A percentile compares a stretch with the other conserved stretches of the same genome.
These are phyloP conservation scores for Melinaea marsaeus DNA, from an alignment of 2,888 invertebrate species.

Conservation along the genomic window DNA sequence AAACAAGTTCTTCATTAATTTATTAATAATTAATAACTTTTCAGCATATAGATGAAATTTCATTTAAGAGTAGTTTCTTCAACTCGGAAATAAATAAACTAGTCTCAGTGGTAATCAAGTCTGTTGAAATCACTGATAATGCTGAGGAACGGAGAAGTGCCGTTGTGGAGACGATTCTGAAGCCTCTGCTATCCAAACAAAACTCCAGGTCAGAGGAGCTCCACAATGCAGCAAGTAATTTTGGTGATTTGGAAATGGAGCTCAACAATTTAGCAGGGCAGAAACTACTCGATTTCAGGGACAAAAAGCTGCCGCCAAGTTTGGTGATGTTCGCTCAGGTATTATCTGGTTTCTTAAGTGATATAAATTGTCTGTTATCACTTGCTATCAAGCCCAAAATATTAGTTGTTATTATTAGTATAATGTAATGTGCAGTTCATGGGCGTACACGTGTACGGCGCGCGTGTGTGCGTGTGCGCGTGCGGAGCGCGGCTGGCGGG, in stretches of 20 bases:
- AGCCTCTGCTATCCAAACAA: constrained; percentile 69
- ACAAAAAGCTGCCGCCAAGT: constrained; percentile 86
- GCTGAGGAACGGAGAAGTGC: constrained; percentile 72
- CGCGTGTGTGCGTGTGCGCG: constrained; percentile 61
- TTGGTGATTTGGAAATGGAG: constrained; percentile 40
- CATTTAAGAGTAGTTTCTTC: constrained; percentile 90
- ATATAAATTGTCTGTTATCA: too few relatives aligned
- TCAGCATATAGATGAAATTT: constrained; percentile 90
- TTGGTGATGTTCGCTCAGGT: constrained; percentile 91
- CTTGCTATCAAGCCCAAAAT: background rate
- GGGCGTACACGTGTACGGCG: constrained; percentile 90
- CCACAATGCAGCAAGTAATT: constrained; percentile 34
- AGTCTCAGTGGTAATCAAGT: constrained; percentile 87
- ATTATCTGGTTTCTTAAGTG: constrained; percentile 28
- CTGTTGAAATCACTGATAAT: constrained; percentile 89
- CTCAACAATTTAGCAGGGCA: constrained; percentile 40
- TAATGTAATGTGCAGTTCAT: constrained; percentile 81
- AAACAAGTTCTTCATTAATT: too few relatives aligned
- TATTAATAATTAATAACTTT: constrained; percentile 29
- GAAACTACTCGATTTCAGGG: constrained; percentile 81
- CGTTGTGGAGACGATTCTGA: constrained; percentile 69
- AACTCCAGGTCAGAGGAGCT: constrained; percentile 44
- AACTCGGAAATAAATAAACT: constrained; percentile 93
- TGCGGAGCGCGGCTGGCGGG: constrained; percentile 82
- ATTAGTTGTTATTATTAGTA: background rate